A percentile compares a stretch with the other conserved stretches of the same genome.
Evolutionary conservation across 2,888 invertebrate genomes (phyloP).

Genomic region (Leptura quadrifasciata): DNA sequence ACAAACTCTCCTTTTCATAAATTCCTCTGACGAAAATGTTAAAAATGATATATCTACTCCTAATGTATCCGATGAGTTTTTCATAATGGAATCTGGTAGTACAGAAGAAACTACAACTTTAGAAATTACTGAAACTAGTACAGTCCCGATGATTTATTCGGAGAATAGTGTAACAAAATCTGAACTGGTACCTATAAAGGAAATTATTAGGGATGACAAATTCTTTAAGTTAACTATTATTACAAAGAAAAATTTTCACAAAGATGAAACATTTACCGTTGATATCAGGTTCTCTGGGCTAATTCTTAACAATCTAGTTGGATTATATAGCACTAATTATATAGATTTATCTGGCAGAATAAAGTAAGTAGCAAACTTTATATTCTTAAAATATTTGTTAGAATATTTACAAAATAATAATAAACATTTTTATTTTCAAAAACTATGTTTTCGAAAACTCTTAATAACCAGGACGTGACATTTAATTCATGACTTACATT

Average conservation of each 20-base stretch:
- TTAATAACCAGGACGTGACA: too few relatives aligned
- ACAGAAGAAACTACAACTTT: slow-evolving; percentile 39
- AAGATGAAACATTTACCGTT: slow-evolving; percentile 76
- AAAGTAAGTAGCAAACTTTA: slow-evolving; percentile 72
- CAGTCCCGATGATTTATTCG: slow-evolving; percentile 35
- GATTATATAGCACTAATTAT: slow-evolving; percentile 83
- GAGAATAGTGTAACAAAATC: slow-evolving; percentile 50
- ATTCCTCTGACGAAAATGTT: slow-evolving; percentile 12
- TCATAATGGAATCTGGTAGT: slow-evolving; percentile 33
- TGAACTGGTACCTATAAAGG: slow-evolving; percentile 60
- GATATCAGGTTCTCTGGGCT: slow-evolving; percentile 76
- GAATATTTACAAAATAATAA: too few relatives aligned
- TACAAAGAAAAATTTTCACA: slow-evolving; percentile 72
- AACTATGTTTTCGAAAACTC: too few relatives aligned
- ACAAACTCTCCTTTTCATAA: background rate
- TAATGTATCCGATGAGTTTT: slow-evolving; percentile 27
- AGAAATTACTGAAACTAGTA: slow-evolving; percentile 37
- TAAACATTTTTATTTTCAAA: too few relatives aligned
- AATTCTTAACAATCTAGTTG: slow-evolving; percentile 79
- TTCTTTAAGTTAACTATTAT: slow-evolving; percentile 72
- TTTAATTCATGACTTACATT: too few relatives aligned
- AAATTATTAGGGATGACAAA: slow-evolving; percentile 68
- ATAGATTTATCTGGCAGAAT: slow-evolving; percentile 71
- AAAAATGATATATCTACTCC: slow-evolving; percentile 1
- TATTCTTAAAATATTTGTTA: too few relatives aligned